Evolutionary conservation across 2,888 invertebrate species (phyloP), one percentile per base, ranked within the genome.

Genomic region (Arrhopalites spinosus): DNA sequence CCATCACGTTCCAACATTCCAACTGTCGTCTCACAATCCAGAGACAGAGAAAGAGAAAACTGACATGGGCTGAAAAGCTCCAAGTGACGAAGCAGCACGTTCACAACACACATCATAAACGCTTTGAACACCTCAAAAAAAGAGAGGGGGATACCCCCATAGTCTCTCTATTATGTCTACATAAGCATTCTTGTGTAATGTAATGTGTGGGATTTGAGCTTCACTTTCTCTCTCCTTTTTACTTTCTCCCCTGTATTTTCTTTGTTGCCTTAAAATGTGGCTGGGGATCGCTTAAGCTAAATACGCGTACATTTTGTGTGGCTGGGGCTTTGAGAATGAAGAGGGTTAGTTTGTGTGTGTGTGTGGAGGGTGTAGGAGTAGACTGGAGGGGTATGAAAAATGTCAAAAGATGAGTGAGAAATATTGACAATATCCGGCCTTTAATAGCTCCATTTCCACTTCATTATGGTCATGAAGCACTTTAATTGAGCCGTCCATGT

Each of bases 381-480:
- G 61, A n/a, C n/a, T 30, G 27, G 8, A 25, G 53, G 66, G 66
- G 56, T 43, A 74, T 36, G 61, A 45, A 74, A 78, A 66, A 76
- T 77, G 73, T 75, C 66, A 66, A 73, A n/a, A 67, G 69, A 76
- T 64, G 76, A 75, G 66, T 23, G 73, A 63, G 73, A 79, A 77
- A 75, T 78, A 79, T 79, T 79, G 79, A 69, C 77, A 78, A 79
- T 79, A 78, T 79, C 79, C 79, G 78, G 74, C 74, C 27, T 73
- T 75, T 77, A 79, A 79, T 78, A 73, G 73, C 74, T 77, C 78
- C 78, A 79, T 79, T 79, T 79, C 79, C 79, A 78, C 78, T 76
- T 78, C 78, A 79, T 79, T 79, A 78, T 77, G 75, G 79, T 68
- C 75, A 77, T 79, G 77, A 79, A 72, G 59, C 76, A 77, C 76